Conservation (phyloP, 2,888 invertebrate species). For the Volucella inanis region DNA sequence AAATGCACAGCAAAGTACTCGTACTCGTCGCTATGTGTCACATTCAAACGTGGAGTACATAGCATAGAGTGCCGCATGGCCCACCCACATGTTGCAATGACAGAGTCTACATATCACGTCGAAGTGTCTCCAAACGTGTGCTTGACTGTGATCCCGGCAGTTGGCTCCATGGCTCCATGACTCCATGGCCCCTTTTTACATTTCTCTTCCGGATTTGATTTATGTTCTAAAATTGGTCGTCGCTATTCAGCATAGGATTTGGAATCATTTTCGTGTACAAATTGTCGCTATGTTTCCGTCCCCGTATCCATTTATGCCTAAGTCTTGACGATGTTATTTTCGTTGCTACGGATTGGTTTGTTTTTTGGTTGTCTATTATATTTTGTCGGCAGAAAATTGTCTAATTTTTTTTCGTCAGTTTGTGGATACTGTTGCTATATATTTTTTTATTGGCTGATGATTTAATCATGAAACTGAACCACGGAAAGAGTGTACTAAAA, state of each 20-base stretch:
- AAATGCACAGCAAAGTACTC: constrained; percentile 62
- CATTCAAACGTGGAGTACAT: constrained; percentile 43
- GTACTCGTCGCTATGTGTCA: constrained; percentile 19
- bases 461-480: constrained; percentile 62
- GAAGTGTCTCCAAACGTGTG: constrained; percentile 58
- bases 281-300: constrained; percentile 58
- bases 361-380: constrained; percentile 10
- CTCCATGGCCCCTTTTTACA: constrained; percentile 37
- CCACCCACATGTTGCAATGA: constrained; percentile 69
- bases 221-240: constrained; percentile 66
- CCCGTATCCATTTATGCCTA: constrained; percentile 15
- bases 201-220: constrained; percentile 61
- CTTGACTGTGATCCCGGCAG: constrained; percentile 37
- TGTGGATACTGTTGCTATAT: constrained; percentile 15
- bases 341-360: constrained; percentile 30
- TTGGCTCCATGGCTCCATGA: constrained; percentile 14
- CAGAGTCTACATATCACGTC: constrained; percentile 47
- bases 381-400: constrained; percentile 10
- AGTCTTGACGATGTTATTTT: constrained; percentile 47
- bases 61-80: constrained; percentile 41
- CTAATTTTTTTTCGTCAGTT: constrained; percentile 29
- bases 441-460: constrained; percentile 60
- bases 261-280: constrained; percentile 66
- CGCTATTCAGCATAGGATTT: constrained; percentile 53
- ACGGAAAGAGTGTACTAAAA: constrained; percentile 49